Base-by-base conservation (phyloP, 2,888 invertebrate species). In the Agonum fuliginosum region DNA sequence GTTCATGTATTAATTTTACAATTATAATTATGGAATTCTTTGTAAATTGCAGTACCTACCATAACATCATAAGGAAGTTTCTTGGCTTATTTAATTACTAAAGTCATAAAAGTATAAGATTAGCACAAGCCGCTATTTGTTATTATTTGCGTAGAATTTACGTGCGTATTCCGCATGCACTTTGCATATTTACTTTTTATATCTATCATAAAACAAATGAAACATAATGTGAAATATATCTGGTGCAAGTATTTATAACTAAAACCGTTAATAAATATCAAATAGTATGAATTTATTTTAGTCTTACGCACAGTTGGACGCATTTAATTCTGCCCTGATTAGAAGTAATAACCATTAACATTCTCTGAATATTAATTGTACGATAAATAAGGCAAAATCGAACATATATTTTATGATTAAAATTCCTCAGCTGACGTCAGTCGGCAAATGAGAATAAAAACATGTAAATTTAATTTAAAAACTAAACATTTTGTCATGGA, bases 31-130 rank as follows among this genome's bases (percentile, higher is more conserved):
- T 30, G 27, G 30, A 20, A 62, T 14, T 14, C 30, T 30, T 27
- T 17, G 10, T 27, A 30, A 62, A 62, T 30, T 62, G 8, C 46
- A 17, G 30, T 27, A 30, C 58, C n/a, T n/a, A n/a, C n/a, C n/a
- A n/a, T n/a, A n/a, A n/a, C n/a, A n/a, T n/a, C 5, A 30, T 62
- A 30, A 62, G 58, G 58, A 62, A 62, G 30, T 58, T 62, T 62
- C 30, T 30, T 62, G 24, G n/a, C 12, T 54, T 62, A 62, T 27
- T 62, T 62, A 30, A 62, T 62, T 62, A 62, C 17, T 30, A 12
- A 12, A 62, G 8, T 19, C 58, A 17, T 62, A 62, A 62, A 62
- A 4, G 27, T 62, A 30, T 4, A 12, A 62, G 58, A 62, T 62
- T 62, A 14, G 12, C 17, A 12, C 17, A 5, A 6, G 46, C 46